Base-by-base conservation (phyloP, 1,140 invertebrate species). In the Zaprionus africanus region DNA sequence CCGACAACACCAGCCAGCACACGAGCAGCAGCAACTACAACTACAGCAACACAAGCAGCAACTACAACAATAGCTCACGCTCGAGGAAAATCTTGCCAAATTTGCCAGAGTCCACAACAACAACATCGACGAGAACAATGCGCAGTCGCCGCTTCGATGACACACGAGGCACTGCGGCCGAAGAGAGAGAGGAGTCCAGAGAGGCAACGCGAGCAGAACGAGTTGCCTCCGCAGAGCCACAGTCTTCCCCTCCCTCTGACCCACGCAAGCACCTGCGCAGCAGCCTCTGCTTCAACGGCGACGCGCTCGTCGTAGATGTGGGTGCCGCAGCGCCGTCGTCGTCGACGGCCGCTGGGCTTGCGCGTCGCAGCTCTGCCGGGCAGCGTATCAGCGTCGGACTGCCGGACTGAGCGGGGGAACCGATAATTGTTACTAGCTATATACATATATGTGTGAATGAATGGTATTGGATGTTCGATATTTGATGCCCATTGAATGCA, bases 351-450 rank as follows among this genome's bases (percentile, higher is more conserved):
- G 66, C 43, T 34, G 75, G 64, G 64, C 58, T 78, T 57, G 73
- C 90, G 65, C 81, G 94, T 60, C 93, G 68, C 93, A 94, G 65
- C 92, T 94, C 81, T 76, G 94, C 53, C 38, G 60, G 76, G 54
- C 91, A 90, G 74, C 87, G 91, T 24, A 61, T 92, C 59, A 92
- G 82, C 82, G 91, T 92, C 76, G 91, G 91, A 7, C 64, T 92
- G 51, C 91, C 91, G 28, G 91, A 92, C 76, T 92, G 82, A 92
- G 57, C 9, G 53, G 54, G 31, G n/a, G 36, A 49, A 38, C 19
- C 24, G 58, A 63, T 24, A 54, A 34, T 22, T 56, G 19, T 61
- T 63, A 65, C 12, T 26, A 56, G 17, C 46, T 59, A 57, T 51
- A 31, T 59, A 57, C 38, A 31, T 59, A 34, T 69, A 58, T 19